A percentile compares a stretch with the other conserved stretches of the same genome.
Evolutionary conservation across 2,888 invertebrate species (phyloP).

Genomic region (Ptychoptera contaminata): DNA sequence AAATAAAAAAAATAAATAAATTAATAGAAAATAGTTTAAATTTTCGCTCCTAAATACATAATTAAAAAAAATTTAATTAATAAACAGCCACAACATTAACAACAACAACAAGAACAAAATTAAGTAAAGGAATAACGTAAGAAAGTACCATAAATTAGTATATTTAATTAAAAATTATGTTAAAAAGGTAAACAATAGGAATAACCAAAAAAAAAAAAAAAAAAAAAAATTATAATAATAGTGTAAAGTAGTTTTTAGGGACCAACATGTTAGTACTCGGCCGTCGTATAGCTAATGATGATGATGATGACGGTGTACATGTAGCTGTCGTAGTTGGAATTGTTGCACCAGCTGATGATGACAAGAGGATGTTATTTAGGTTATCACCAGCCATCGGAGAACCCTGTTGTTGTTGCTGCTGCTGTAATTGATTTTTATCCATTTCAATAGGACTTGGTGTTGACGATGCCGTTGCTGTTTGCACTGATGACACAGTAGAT

Average conservation of each 20-base stretch:
- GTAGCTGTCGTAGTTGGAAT: slow-evolving; percentile 19
- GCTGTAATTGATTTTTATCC: slow-evolving; percentile 9
- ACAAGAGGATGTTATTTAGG: slow-evolving; percentile 21
- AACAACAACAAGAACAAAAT: background rate
- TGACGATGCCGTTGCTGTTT: slow-evolving; percentile 16
- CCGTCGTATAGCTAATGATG: slow-evolving; percentile 27
- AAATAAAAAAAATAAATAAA: background rate
- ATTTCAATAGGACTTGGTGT: slow-evolving; percentile 9
- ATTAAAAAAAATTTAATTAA: background rate
- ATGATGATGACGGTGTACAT: slow-evolving; percentile 24
- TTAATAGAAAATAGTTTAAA: background rate
- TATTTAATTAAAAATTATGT: background rate
- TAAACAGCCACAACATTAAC: background rate
- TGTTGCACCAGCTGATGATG: slow-evolving; percentile 23
- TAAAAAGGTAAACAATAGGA: slow-evolving; percentile 7
- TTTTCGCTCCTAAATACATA: background rate
- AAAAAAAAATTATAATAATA: slow-evolving; percentile 9
- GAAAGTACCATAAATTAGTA: background rate
- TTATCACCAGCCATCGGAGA: slow-evolving; percentile 19
- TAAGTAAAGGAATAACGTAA: background rate
- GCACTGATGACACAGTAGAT: slow-evolving; percentile 17
- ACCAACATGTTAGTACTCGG: slow-evolving; percentile 33
- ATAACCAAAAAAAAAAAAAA: slow-evolving; percentile 5
- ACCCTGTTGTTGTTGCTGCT: slow-evolving; percentile 11
- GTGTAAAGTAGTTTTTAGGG: slow-evolving; percentile 4